Evolutionary conservation across 2,797 vertebrate species (phyloP).

Genomic region (Gouania willdenowi): DNA sequence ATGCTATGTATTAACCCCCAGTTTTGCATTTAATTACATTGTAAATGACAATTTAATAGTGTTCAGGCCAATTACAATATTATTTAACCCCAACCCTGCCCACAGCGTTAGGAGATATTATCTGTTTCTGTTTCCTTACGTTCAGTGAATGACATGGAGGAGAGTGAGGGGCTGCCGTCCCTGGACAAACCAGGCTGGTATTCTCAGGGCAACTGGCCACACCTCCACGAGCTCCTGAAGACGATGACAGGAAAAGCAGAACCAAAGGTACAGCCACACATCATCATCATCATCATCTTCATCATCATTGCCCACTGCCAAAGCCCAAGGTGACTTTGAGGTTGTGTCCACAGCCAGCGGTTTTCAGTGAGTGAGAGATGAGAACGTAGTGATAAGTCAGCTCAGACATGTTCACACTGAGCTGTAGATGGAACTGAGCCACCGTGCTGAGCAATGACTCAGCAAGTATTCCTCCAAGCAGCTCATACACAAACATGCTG

Average conservation of each 20-base stretch:
- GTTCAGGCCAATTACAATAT: too few species aligned
- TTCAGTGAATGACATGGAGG: slow-evolving; percentile 88
- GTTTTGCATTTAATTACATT: too few species aligned
- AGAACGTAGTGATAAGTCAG: slow-evolving; percentile 24
- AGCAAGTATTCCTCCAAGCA: too few species aligned
- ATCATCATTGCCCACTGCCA: too few species aligned
- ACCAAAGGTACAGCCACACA: slow-evolving; percentile 96
- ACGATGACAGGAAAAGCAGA: slow-evolving; percentile 86
- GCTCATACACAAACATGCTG: too few species aligned
- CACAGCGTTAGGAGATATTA: too few species aligned
- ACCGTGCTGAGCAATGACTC: too few species aligned
- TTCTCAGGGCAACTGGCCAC: slow-evolving; percentile 91
- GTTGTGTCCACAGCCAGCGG: slow-evolving; percentile 18
- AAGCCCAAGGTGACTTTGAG: slow-evolving; percentile 26
- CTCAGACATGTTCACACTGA: slow-evolving; percentile 44
- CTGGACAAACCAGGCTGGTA: slow-evolving; percentile 95
- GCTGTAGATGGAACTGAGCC: slow-evolving; percentile 11
- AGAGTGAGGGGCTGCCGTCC: slow-evolving; percentile 76
- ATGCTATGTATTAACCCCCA: too few species aligned
- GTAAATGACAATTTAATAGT: too few species aligned
- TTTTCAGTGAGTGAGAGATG: slow-evolving; percentile 45
- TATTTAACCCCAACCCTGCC: too few species aligned
- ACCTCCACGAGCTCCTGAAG: slow-evolving; percentile 88
- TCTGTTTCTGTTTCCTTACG: too few species aligned
- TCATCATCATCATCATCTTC: too few species aligned